Evolutionary conservation across 2,888 invertebrate genomes (phyloP), one percentile per base, ranked within the genome.

Genomic region (Drosophila siamana): DNA sequence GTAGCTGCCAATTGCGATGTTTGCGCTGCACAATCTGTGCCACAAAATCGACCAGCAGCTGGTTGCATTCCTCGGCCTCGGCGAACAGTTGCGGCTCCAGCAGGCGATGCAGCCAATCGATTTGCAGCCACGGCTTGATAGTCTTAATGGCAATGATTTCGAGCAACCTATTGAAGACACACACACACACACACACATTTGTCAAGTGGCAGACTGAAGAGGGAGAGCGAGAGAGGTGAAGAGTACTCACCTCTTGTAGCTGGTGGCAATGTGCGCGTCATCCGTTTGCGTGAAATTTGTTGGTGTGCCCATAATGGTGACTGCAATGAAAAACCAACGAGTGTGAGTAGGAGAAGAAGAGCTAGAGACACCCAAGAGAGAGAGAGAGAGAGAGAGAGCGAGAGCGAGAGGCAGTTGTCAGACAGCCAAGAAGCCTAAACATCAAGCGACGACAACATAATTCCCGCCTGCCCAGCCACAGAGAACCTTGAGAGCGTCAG

Each of bases 101-200:
- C 6, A 91, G 62, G 11, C 91, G 90, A 62, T 91, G 91, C 59
- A 91, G 68, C n/a, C 85, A 70, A 77, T 90, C 91, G 63, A 90
- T 89, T 79, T 91, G 91, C 67, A 91, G 86, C 91, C 92, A 91
- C 9, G 92, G 92, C 48, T 90, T 91, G 6, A 90, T 79, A 56
- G 79, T 88, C 73, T 81, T 87, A 59, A 91, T 78, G 40, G 92
- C 91, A 24, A 91, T 91, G 69, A 91, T 87, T 69, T 89, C 86
- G 52, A 91, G 74, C 40, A 90, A 78, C 47, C 90, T 90, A 62
- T 40, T 22, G 43, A 30, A 51, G 36, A 46, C 7, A 24, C 40
- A 46, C 13, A 59, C 6, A 55, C 40, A n/a, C n/a, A n/a, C n/a
- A n/a, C n/a, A n/a, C n/a, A n/a, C 48, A 46, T 13, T 19, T 13